Conservation (phyloP, 2,888 invertebrate species). For the Oligia latruncula region DNA sequence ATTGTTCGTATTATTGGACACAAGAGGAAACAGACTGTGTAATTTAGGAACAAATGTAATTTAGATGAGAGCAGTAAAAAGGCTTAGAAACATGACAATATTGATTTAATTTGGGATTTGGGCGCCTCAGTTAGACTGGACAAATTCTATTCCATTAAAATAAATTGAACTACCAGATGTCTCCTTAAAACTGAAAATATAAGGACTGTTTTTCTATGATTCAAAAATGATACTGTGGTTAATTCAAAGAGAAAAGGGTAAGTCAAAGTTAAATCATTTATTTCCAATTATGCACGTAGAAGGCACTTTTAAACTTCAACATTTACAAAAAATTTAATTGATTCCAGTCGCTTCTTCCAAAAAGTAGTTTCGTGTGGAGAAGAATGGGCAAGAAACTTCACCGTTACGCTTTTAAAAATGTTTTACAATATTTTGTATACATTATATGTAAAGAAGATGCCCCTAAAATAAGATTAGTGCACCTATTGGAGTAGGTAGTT, state of each 20-base stretch:
- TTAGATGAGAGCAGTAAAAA: background rate
- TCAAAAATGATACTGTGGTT: background rate
- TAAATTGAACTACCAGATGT: background rate
- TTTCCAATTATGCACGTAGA: too few species aligned
- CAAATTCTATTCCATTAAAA: background rate
- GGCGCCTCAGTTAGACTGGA: background rate
- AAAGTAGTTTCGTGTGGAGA: too few species aligned
- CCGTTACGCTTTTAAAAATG: too few species aligned
- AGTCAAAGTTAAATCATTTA: too few species aligned
- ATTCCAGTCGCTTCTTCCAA: too few species aligned
- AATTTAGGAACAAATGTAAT: background rate
- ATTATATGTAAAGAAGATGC: background rate
- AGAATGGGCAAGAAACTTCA: too few species aligned
- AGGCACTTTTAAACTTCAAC: too few species aligned
- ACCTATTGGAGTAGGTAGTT: background rate
- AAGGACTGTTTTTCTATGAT: background rate
- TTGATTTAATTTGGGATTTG: background rate
- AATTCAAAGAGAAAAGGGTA: slow-evolving; percentile 1
- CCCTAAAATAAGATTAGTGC: background rate
- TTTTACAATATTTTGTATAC: too few species aligned
- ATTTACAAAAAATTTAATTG: too few species aligned
- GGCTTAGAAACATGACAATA: background rate
- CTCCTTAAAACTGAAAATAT: background rate
- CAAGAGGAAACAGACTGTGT: background rate
- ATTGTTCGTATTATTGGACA: background rate